Percentiles rank a stretch among this genome's conserved stretches.
Evolutionary conservation across 2,888 invertebrate genomes (phyloP).

Genomic region (Perdita meconis): DNA sequence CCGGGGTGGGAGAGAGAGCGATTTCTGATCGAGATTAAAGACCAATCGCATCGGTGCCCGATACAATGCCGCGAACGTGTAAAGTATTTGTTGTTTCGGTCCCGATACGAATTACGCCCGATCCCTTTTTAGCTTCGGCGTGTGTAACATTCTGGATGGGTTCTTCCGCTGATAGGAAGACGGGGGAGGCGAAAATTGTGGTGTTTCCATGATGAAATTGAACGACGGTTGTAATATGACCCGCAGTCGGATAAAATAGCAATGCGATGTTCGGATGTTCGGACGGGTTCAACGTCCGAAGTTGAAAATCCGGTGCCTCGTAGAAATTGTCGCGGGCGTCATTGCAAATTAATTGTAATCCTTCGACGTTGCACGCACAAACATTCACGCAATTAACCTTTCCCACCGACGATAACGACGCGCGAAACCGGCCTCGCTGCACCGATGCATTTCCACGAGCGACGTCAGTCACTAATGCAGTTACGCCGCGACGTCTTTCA

Average conservation of each 20-base stretch:
- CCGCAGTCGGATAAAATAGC: no score
- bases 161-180: neutral
- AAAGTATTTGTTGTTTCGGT: slow-evolving; percentile 58
- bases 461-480: slow-evolving; percentile 69
- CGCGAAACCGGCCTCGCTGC: slow-evolving; percentile 72
- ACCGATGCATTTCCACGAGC: slow-evolving; percentile 68
- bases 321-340: neutral
- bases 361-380: slow-evolving; percentile 15
- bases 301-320: neutral
- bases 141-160: slow-evolving; percentile 1
- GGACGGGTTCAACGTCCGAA: no score
- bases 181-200: no score
- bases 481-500: slow-evolving; percentile 68
- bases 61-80: slow-evolving; percentile 55
- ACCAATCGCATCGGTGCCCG: slow-evolving; percentile 59
- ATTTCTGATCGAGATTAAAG: slow-evolving; percentile 69
- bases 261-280: no score
- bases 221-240: no score
- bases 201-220: no score
- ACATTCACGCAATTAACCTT: slow-evolving; percentile 45
- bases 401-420: slow-evolving; percentile 49
- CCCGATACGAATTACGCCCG: slow-evolving; percentile 51
- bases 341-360: neutral
- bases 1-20: slow-evolving; percentile 35
- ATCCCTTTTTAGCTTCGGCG: slow-evolving; percentile 1